Conservation (phyloP, 2,113 vertebrate genomes). For the Enhydra lutris region DNA sequence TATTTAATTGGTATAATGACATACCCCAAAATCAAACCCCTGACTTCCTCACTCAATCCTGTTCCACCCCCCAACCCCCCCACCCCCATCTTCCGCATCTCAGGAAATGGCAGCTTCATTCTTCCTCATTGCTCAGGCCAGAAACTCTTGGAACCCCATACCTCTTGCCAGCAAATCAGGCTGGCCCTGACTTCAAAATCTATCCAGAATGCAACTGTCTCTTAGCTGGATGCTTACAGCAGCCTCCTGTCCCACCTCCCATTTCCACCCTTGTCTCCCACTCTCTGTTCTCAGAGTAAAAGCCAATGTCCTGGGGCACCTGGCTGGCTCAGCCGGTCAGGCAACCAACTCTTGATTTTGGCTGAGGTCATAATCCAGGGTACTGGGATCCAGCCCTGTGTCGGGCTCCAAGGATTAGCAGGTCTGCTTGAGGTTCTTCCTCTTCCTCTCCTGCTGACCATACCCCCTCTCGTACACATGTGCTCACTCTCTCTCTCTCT, state of each 20-base stretch:
- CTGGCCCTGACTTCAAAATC: background rate
- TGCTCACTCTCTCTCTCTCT: too few relatives aligned
- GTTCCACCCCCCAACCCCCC: too few relatives aligned
- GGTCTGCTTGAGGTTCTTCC: background rate
- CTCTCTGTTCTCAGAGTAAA: background rate
- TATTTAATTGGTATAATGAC: background rate
- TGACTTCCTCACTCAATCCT: background rate
- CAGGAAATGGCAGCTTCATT: background rate
- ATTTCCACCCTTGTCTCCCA: background rate
- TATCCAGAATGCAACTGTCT: background rate
- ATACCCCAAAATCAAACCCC: background rate
- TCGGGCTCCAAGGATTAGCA: background rate
- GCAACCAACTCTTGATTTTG: too few relatives aligned
- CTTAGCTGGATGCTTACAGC: background rate
- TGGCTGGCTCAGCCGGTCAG: too few relatives aligned
- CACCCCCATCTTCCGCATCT: background rate
- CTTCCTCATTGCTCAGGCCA: background rate
- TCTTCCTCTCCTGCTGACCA: too few relatives aligned
- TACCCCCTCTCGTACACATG: too few relatives aligned
- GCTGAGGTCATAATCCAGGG: too few relatives aligned
- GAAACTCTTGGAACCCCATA: background rate
- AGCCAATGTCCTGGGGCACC: background rate
- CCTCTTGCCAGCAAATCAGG: background rate
- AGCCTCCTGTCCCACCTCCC: background rate
- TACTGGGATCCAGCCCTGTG: too few relatives aligned